Base-by-base conservation (phyloP, 2,888 invertebrate genomes). In the Lasioglossum marginatum region DNA sequence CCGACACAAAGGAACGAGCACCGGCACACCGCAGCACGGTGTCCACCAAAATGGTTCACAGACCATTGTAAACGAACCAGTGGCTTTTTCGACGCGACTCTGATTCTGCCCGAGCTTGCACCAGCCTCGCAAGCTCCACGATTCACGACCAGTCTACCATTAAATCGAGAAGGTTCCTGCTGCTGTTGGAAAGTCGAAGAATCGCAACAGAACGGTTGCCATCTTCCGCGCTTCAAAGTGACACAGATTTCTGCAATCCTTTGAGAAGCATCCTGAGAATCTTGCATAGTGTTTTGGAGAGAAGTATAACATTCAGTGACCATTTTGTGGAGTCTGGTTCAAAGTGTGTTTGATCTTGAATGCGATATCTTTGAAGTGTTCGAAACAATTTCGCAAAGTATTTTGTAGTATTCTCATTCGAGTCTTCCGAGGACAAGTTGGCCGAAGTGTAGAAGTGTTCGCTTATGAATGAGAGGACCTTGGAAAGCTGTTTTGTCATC, bases 1-100 rank as follows among this genome's bases (percentile, higher is more conserved):
- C 93, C 92, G 88, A 83, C 91, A 92, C 94, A 92, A 93, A 93
- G 90, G 92, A 92, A 90, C 92, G 82, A 88, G 73, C 73, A 77
- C 70, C 82, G 68, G 66, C 72, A 66, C 76, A 68, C 37, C 71
- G 60, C 74, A 43, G 70, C 72, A 43, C 68, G 45, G 63, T 48
- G 73, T 68, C 78, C 88, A 73, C 78, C 60, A 81, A 88, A 87
- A 90, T 90, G 79, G 27, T 57, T 72, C 76, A n/a, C 31, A 6
- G 8, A n/a, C 63, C 70, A 40, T 14, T 16, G 19, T 31, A 23
- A 12, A 68, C 14, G 72, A 6, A 10, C 23, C 2, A 40, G 37
- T 16, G 10, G 8, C 8, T 19, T 37, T n/a, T 14, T 27, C 37
- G 40, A 60, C 8, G 4, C 19, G 19, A 10, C 43, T 71, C 40